Evolutionary conservation across 2,113 vertebrate genomes (phyloP), one percentile per base, ranked within the genome.

Genomic region (Takifugu flavidus): DNA sequence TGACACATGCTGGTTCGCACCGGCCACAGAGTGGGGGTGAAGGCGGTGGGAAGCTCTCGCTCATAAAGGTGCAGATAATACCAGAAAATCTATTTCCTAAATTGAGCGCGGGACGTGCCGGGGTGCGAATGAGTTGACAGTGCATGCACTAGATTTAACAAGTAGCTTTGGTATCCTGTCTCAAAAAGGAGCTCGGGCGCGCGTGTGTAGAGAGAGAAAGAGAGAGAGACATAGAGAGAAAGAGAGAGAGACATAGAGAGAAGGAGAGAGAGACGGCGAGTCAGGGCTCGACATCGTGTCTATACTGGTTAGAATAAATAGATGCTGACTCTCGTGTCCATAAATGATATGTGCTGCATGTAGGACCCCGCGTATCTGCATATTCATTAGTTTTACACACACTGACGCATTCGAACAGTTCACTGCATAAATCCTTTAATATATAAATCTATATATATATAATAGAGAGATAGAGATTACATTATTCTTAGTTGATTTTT

Each of bases 31-130:
- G 50, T 67, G 69, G 78, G 78, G 84, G 76, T 78, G 70, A 75
- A 46, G 25, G 62, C 50, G 79, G 49, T 31, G 55, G 65, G 67
- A 53, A 49, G 54, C 60, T 78, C 77, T 74, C 78, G 75, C 77
- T 92, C 86, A 87, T 84, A 77, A 86, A 89, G 79, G 88, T 84
- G 70, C 86, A 80, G 86, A 90, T 91, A 89, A 92, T 90, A 89
- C 88, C 85, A 91, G 92, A 92, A 92, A 93, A 91, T 91, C 93
- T 92, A 77, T 91, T 92, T 92, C 93, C 92, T 93, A 79, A 90
- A 86, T 91, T 89, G 90, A 92, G 91, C 87, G 58, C 34, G 79
- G 82, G 78, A 91, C 91, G 92, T 89, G 93, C 92, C 90, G 91
- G 94, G 92, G 92, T 88, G 94, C 89, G 91, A 92, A 92, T 88